Conservation (phyloP, 2,888 invertebrate genomes). For the Tenthredo distinguenda region DNA sequence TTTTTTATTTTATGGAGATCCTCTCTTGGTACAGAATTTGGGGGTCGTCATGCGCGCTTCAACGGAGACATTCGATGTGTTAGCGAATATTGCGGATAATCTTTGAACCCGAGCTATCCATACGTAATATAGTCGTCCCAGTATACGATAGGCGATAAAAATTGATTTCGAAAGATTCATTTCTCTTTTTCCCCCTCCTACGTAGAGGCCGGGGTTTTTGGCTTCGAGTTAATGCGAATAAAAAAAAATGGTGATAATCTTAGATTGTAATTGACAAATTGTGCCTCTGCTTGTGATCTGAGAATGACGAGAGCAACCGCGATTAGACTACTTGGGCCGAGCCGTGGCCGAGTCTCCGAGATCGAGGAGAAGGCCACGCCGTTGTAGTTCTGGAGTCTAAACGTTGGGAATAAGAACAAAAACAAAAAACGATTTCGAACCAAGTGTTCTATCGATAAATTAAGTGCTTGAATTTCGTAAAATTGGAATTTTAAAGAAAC, state of each 20-base stretch:
- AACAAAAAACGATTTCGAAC: background rate
- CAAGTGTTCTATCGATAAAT: constrained; percentile 7
- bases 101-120: background rate
- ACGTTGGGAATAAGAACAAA: background rate
- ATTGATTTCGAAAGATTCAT: background rate
- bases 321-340: background rate
- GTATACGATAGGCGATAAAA: constrained; percentile 12
- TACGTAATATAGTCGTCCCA: background rate
- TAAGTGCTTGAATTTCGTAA: constrained; percentile 18
- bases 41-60: background rate
- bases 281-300: constrained; percentile 48
- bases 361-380: background rate
- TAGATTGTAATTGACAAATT: constrained; percentile 40
- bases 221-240: constrained; percentile 14
- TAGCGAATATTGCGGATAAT: background rate
- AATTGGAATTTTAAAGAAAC: constrained; percentile 20
- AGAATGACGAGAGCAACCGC: background rate
- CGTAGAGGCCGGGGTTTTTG: background rate
- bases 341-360: background rate
- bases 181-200: background rate
- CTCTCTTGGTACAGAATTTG: background rate
- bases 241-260: constrained; percentile 43
- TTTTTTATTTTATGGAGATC: background rate
- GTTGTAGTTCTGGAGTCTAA: constrained; percentile 8
- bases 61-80: background rate